Percentiles rank a stretch among this genome's conserved stretches.
Evolutionary conservation across 2,797 vertebrate species (phyloP).

Genomic region (Distichodus sexfasciatus): DNA sequence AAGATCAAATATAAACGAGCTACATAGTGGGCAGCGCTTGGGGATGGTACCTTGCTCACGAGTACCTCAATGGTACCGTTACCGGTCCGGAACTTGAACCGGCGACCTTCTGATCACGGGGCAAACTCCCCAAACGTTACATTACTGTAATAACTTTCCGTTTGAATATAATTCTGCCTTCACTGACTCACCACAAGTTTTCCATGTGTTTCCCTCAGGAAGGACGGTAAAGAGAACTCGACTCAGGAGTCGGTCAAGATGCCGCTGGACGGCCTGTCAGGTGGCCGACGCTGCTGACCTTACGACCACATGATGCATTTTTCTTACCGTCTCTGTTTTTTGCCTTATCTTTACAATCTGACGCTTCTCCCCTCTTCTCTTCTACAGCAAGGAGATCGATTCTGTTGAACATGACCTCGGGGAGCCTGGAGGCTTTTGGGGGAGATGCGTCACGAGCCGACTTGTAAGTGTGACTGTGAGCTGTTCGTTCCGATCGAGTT

Average conservation of each 20-base stretch:
- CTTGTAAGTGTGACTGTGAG: constrained; percentile 76
- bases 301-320: background rate
- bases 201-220: constrained; percentile 51
- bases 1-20: too few relatives aligned
- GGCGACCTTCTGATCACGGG: too few relatives aligned
- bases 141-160: too few relatives aligned
- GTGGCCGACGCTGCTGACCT: constrained; percentile 58
- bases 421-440: constrained; percentile 83
- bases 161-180: too few relatives aligned
- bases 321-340: background rate
- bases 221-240: constrained; percentile 53
- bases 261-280: constrained; percentile 62
- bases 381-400: constrained; percentile 68
- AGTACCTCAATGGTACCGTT: too few relatives aligned
- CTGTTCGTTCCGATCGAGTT: too few relatives aligned
- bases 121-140: too few relatives aligned
- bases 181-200: too few relatives aligned
- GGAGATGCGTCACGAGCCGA: constrained; percentile 81
- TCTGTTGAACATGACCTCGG: constrained; percentile 73
- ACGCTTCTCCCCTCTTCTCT: background rate
- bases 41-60: too few relatives aligned
- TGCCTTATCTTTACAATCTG: background rate
- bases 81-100: too few relatives aligned
- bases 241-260: constrained; percentile 65
- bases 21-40: too few relatives aligned